Conservation (phyloP, 37 sponge, comb jelly and placozoan species). For the Cliona cf. orientalis region DNA sequence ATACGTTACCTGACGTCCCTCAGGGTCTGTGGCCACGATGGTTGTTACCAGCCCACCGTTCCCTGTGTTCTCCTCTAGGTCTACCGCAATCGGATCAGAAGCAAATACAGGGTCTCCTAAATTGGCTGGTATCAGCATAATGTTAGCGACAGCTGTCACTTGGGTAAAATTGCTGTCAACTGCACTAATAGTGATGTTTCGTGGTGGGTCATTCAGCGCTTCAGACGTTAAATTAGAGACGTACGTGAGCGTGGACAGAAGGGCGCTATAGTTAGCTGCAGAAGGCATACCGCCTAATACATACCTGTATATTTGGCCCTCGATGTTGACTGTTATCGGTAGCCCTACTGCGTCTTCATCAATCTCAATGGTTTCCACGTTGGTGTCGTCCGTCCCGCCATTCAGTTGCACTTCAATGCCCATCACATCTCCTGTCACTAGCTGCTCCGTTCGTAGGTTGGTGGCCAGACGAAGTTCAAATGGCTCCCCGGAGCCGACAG, state of each 20-base stretch:
- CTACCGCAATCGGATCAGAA: not conserved
- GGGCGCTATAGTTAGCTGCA: constrained; percentile 16
- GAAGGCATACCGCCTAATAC: not conserved
- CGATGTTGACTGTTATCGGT: not conserved
- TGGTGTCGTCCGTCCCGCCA: constrained; percentile 10
- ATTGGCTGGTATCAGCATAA: constrained; percentile 20
- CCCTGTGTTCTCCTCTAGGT: constrained; percentile 15
- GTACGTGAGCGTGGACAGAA: constrained; percentile 31
- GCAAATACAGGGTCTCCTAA: constrained; percentile 24
- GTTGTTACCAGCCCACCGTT: constrained; percentile 11
- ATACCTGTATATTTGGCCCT: not conserved
- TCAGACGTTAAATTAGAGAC: constrained; percentile 18
- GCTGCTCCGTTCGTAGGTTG: not conserved
- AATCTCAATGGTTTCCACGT: constrained; percentile 13
- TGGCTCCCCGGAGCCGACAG: constrained; percentile 10
- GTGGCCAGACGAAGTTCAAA: constrained; percentile 10
- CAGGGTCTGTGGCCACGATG: constrained; percentile 56
- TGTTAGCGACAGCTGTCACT: constrained; percentile 5
- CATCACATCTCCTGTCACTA: constrained; percentile 18
- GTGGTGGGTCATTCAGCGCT: constrained; percentile 13
- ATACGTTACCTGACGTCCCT: constrained; percentile 35
- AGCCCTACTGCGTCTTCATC: not conserved
- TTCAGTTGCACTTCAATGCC: constrained; percentile 17
- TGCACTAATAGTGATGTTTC: constrained; percentile 54
- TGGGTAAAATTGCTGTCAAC: not conserved